Evolutionary conservation across 30 jellyfish, hydroid and myxozoan genomes (phyloP), one percentile per base, ranked within the genome.

Genomic region (Haliclystus octoradiatus): DNA sequence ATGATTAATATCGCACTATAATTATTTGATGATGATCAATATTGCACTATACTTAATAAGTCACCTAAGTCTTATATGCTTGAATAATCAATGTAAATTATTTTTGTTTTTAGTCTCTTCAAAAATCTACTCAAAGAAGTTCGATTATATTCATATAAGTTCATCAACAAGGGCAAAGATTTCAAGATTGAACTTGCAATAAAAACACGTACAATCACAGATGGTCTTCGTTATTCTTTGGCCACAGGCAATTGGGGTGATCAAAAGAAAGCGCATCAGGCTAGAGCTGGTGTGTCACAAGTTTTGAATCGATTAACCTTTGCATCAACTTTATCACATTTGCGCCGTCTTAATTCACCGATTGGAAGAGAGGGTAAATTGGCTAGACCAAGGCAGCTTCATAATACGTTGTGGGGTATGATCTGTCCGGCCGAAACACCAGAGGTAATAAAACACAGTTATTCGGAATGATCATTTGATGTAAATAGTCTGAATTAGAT

Each of bases 161-260:
- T 91, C 62, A 91, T 91, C 63, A 94, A 91, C 73, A 91, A 82
- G 74, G 99, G 99, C 52, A 82, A 82, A 88, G 97, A 85, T 47
- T 93, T 93, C 72, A 85, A 81, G 65, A 82, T 85, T 19, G 96
- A 93, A 24, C 79, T 77, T 27, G 99, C 95, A 7, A 84, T 93
- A 46, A 85, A 93, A 70, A 84, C 96, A 30, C 85, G 83, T 64
- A 80, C 84, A 31, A 84, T 93, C 13, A 93, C 99, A 31, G 99
- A 93, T 75, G 97, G 97, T 4, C 53, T 93, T 66, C 76, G 99
- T 24, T 93, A 93, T 63, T 93, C 99, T 1, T 73, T 93, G 66
- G 99, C 99, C 19, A 93, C 99, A 12, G 99, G 99, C 1, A 93
- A 93, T 64, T 93, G 99, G 99, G 99, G 99, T 28, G 99, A 93